Percentiles rank a stretch among this genome's conserved stretches.
phyloP scores from a whole-genome alignment of 2,797 vertebrate species.

The Tympanoctomys barrerae region DNA sequence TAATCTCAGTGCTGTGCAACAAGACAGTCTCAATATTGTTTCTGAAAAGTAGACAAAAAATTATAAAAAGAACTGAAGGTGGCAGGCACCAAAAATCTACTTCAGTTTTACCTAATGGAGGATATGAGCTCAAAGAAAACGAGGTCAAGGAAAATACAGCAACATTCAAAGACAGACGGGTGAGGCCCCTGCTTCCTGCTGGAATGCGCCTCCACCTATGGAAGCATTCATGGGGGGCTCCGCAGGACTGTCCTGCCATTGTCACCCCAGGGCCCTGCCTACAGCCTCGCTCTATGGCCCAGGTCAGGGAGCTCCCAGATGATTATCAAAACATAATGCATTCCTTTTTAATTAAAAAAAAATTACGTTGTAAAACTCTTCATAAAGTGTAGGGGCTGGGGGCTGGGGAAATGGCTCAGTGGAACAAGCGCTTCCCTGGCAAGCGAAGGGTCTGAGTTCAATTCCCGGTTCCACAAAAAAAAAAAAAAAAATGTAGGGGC shows the following conservation, averaged over 20 bases:
- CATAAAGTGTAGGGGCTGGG: neutral
- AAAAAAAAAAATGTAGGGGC: neutral
- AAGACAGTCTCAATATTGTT: neutral
- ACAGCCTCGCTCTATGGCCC: neutral
- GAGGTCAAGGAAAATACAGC: neutral
- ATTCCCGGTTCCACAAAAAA: no score
- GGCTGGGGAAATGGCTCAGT: no score
- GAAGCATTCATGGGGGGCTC: neutral
- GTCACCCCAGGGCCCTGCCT: neutral
- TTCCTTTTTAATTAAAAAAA: conserved; percentile 2
- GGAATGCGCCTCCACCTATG: neutral
- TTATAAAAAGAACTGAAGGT: neutral
- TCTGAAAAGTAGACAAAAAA: neutral
- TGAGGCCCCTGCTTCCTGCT: neutral
- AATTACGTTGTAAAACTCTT: neutral
- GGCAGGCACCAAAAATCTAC: neutral
- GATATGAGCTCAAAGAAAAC: neutral
- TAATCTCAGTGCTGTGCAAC: no score
- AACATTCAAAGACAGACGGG: neutral
- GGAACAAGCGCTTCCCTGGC: no score
- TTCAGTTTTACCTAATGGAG: neutral
- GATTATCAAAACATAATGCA: neutral
- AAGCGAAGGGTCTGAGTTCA: no score
- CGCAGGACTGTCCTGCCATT: no score
- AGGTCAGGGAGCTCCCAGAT: neutral